These are phyloP conservation scores for Heliconius hewitsoni DNA, from an alignment of 1,140 invertebrate species.

Conservation along the genomic window DNA sequence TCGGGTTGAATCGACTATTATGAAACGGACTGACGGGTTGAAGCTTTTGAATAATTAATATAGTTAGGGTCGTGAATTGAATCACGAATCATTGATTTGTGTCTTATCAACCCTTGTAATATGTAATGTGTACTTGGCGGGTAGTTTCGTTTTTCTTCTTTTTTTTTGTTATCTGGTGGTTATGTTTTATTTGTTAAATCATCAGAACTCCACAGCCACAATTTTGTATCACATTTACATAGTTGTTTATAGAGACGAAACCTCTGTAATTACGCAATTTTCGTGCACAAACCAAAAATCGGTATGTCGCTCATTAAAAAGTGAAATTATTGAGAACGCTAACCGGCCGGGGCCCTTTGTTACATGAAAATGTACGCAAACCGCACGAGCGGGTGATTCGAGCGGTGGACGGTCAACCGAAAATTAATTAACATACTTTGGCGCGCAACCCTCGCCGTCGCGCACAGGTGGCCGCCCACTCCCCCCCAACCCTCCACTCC, in stretches of 20 bases:
- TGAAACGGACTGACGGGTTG: conserved; percentile 52
- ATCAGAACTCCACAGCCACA: background rate
- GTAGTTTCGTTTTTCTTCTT: background rate
- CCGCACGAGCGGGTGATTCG: conserved; percentile 68
- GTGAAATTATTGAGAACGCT: conserved; percentile 57
- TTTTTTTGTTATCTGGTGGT: background rate
- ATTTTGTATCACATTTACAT: background rate
- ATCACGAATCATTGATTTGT: conserved; percentile 49
- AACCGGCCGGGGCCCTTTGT: conserved; percentile 56
- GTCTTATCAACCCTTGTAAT: conserved; percentile 22
- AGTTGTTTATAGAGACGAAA: background rate
- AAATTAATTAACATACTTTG: conserved; percentile 81
- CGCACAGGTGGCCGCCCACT: conserved; percentile 61
- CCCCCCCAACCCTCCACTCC: conserved; percentile 20
- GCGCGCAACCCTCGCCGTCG: conserved; percentile 62
- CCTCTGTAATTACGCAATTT: conserved; percentile 32
- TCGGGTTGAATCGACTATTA: conserved; percentile 55
- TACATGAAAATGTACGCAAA: conserved; percentile 72
- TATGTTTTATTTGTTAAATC: background rate
- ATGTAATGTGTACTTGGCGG: background rate
- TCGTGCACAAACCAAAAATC: conserved; percentile 38
- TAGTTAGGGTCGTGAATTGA: conserved; percentile 48
- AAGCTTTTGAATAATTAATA: conserved; percentile 70
- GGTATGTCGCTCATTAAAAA: conserved; percentile 50
- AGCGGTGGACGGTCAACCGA: conserved; percentile 72